Conservation (phyloP, 2,113 vertebrate genomes). For the Mesembrinibis cayennensis region DNA sequence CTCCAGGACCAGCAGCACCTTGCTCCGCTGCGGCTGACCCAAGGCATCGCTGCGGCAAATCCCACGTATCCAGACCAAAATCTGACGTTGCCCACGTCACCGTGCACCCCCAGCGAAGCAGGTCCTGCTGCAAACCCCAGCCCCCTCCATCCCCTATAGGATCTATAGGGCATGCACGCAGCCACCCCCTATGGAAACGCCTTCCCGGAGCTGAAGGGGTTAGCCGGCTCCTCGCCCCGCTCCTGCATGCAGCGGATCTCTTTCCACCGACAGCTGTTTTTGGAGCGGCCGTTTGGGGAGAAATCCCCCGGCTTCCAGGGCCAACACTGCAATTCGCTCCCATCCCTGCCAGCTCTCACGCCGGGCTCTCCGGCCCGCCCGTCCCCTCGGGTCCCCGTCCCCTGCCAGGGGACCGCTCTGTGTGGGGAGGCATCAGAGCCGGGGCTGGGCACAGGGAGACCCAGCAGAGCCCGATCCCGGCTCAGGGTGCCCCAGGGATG, state of each 20-base stretch:
- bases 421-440: rapidly evolving
- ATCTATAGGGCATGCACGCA: neutral
- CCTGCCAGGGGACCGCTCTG: neutral
- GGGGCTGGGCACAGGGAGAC: neutral
- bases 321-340: neutral
- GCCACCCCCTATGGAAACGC: neutral
- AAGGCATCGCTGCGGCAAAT: neutral
- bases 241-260: neutral
- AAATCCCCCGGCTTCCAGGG: neutral
- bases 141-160: neutral
- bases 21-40: rapidly evolving
- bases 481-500: neutral
- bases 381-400: neutral
- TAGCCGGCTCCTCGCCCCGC: neutral
- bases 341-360: neutral
- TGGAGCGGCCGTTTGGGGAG: neutral
- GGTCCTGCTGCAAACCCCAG: neutral
- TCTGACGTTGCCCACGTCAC: rapidly evolving
- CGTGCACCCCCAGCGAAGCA: rapidly evolving
- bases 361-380: neutral
- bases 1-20: neutral
- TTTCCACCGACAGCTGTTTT: slow-evolving; percentile 35
- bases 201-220: neutral
- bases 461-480: neutral
- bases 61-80: neutral